Evolutionary conservation across 2,888 invertebrate genomes (phyloP).

Genomic region (Hecatera dysodea): DNA sequence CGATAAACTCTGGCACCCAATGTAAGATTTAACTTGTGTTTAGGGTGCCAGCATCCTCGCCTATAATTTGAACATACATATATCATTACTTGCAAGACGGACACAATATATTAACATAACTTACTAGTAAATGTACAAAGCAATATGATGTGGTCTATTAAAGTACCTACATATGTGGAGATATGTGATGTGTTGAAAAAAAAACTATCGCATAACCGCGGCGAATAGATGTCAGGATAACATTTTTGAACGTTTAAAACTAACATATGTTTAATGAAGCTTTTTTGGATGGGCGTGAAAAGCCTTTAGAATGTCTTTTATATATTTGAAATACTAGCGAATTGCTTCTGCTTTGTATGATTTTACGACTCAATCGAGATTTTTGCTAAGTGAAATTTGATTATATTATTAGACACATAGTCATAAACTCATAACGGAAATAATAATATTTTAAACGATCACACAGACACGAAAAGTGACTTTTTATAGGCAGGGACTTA

Average conservation of each 20-base stretch:
- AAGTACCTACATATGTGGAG: too few species aligned
- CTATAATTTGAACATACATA: too few species aligned
- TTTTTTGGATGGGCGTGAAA: not conserved
- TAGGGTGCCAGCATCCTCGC: too few species aligned
- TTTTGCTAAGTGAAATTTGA: not conserved
- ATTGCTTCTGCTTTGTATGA: not conserved
- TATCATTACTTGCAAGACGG: too few species aligned
- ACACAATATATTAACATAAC: too few species aligned
- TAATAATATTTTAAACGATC: not conserved
- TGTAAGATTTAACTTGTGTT: too few species aligned
- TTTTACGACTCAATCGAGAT: not conserved
- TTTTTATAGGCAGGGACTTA: not conserved
- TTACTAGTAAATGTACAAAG: too few species aligned
- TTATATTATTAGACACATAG: not conserved
- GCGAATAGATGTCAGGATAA: not conserved
- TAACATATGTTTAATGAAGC: not conserved
- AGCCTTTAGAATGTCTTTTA: not conserved
- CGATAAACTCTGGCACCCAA: too few species aligned
- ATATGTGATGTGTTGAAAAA: too few species aligned
- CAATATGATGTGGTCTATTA: too few species aligned
- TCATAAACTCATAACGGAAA: not conserved
- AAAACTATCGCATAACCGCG: not conserved
- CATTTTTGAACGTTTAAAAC: not conserved
- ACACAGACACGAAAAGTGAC: not conserved
- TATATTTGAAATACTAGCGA: not conserved